Percentiles rank a stretch among this genome's conserved stretches.
Evolutionary conservation across 2,888 invertebrate genomes (phyloP).

Genomic region (Charanyca ferruginea): DNA sequence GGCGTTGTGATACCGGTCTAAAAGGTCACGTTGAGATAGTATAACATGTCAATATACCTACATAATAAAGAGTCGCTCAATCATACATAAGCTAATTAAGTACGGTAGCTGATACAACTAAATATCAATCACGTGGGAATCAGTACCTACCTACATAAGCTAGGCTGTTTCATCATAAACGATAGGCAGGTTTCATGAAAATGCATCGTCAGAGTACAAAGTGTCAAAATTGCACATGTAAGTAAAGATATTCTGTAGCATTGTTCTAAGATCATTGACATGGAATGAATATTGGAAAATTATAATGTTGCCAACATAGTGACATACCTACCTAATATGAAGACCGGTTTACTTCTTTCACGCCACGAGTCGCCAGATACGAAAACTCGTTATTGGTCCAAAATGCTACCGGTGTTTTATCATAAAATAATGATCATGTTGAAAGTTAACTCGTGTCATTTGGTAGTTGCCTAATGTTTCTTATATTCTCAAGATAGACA

Average conservation of each 20-base stretch:
- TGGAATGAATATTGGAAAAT: slow-evolving; percentile 72
- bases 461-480: slow-evolving; percentile 30
- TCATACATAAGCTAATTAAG: slow-evolving; percentile 36
- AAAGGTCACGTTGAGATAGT: slow-evolving; percentile 54
- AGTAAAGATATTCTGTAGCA: slow-evolving; percentile 42
- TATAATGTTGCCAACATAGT: slow-evolving; percentile 68
- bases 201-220: slow-evolving; percentile 42
- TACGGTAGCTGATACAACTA: slow-evolving; percentile 28
- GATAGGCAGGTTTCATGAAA: slow-evolving; percentile 38
- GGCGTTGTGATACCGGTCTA: slow-evolving; percentile 31
- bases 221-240: slow-evolving; percentile 47
- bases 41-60: slow-evolving; percentile 29
- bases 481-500: slow-evolving; percentile 7
- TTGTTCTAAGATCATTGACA: slow-evolving; percentile 73
- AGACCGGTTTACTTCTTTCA: slow-evolving; percentile 67
- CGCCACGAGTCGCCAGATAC: slow-evolving; percentile 56
- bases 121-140: slow-evolving; percentile 35
- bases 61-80: slow-evolving; percentile 36
- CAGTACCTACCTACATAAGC: not conserved
- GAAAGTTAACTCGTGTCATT: slow-evolving; percentile 35
- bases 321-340: slow-evolving; percentile 61
- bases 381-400: slow-evolving; percentile 42
- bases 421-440: slow-evolving; percentile 34
- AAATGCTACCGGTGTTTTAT: slow-evolving; percentile 54
- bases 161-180: slow-evolving; percentile 23